Evolutionary conservation across 2,113 vertebrate genomes (phyloP), one percentile per base, ranked within the genome.

Genomic region (Halcyon malimbica): DNA sequence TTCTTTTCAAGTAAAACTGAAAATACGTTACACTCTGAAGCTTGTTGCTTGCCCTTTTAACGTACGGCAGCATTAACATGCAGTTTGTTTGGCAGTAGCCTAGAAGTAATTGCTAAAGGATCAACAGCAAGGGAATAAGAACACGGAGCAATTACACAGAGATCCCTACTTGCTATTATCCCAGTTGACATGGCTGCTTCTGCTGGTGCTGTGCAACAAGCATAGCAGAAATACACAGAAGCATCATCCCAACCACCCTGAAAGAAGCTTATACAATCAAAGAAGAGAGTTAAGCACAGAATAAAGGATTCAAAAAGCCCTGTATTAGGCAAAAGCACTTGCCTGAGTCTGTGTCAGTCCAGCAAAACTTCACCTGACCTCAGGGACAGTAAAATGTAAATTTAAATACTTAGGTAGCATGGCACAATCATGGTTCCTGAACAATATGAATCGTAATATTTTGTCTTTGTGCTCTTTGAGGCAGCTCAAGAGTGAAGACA

Each of bases 281-380:
- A 29, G 7, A 46, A 44, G 18, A 64, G 8, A 0, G 0, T 1
- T 29, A 4, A 13, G 5, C 28, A 39, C 18, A 13, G 28, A 91
- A 50, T 26, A 67, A 74, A 62, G 41, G 12, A 8, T 20, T 9
- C 4, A 9, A 12, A 63, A 81, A 81, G 0, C 15, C 4, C 19
- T 8, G 33, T 4, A 16, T 53, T 7, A 48, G 18, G 14, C 44
- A 79, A 67, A 95, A 76, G 1, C 5, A 8, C 24, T 77, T 77
- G 2, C 29, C 39, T 0, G 0, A 19, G 11, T n/a, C 20, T 39
- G 2, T 29, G 23, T 26, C 17, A 60, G 20, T 53, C 11, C 41
- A 62, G 26, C 8, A n/a, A n/a, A 18, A 25, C 26, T 10, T 86
- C 31, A 33, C 25, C 10, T 70, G 31, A 54, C 19, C 8, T 71